Evolutionary conservation across 2,888 invertebrate species (phyloP).

Genomic region (Poecilobothrus nobilitatus): DNA sequence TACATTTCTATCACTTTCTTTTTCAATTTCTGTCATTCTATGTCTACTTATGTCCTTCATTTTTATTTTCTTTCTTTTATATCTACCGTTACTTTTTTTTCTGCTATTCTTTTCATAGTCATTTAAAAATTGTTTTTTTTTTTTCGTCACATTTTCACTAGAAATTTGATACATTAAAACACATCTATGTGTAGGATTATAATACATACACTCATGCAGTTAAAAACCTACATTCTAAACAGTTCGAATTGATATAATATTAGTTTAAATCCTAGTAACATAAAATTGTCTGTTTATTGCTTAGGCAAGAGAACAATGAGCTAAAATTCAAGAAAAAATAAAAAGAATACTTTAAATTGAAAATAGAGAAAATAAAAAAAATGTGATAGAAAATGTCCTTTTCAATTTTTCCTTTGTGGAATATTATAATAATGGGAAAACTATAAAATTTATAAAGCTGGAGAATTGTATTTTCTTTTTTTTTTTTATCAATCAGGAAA

Average conservation of each 20-base stretch:
- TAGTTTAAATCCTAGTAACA: not conserved
- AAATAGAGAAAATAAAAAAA: not conserved
- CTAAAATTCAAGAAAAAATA: not conserved
- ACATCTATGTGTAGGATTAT: no score
- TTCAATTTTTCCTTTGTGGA: conserved; percentile 4
- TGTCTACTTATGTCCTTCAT: not conserved
- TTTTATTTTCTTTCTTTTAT: not conserved
- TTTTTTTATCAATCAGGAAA: not conserved
- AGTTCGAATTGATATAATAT: not conserved
- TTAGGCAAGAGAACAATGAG: not conserved
- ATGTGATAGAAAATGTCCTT: not conserved
- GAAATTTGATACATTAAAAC: no score
- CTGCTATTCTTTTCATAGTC: not conserved
- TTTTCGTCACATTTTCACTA: not conserved
- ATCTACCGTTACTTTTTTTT: not conserved
- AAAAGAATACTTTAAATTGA: not conserved
- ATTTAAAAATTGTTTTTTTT: not conserved
- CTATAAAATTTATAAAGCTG: conserved; percentile 4
- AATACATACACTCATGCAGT: no score
- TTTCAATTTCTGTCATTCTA: not conserved
- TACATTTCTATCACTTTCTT: not conserved
- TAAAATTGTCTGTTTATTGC: not conserved
- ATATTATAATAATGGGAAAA: not conserved
- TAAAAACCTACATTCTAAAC: no score
- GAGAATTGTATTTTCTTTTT: not conserved